Percentiles rank a stretch among this genome's conserved stretches.
phyloP scores from a whole-genome alignment of 2,113 vertebrate genomes.

The Urocolius indicus region DNA sequence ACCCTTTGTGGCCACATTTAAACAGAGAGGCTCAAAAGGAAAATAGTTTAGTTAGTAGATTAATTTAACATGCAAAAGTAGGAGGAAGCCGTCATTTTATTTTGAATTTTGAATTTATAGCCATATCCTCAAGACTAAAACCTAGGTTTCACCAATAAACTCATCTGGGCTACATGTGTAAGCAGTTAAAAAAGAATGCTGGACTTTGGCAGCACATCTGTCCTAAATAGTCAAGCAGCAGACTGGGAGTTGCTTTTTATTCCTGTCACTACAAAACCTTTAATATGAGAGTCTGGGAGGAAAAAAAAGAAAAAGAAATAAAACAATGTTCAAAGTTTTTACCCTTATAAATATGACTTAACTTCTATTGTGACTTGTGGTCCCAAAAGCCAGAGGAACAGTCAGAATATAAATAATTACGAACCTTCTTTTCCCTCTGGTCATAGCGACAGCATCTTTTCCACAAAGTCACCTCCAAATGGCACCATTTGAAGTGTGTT shows the following conservation, averaged over 20 bases:
- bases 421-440: background rate
- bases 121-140: constrained; percentile 17
- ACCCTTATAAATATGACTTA: background rate
- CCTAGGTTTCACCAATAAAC: constrained; percentile 28
- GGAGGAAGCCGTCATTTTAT: constrained; percentile 36
- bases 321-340: background rate
- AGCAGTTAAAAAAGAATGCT: constrained; percentile 36
- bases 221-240: constrained; percentile 17
- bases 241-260: constrained; percentile 5
- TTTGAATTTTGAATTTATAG: constrained; percentile 33
- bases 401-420: background rate
- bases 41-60: constrained; percentile 36
- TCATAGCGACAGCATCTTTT: background rate
- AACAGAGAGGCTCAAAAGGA: constrained; percentile 20
- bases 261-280: background rate
- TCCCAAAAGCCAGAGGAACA: background rate
- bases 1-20: background rate
- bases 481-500: background rate
- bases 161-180: constrained; percentile 20
- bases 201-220: constrained; percentile 19
- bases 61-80: constrained; percentile 10
- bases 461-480: background rate
- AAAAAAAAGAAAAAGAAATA: background rate
- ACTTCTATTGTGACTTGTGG: background rate
- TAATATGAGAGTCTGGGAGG: background rate